Evolutionary conservation across 1,140 invertebrate genomes (phyloP).

Genomic region (Drosophila oshimai): DNA sequence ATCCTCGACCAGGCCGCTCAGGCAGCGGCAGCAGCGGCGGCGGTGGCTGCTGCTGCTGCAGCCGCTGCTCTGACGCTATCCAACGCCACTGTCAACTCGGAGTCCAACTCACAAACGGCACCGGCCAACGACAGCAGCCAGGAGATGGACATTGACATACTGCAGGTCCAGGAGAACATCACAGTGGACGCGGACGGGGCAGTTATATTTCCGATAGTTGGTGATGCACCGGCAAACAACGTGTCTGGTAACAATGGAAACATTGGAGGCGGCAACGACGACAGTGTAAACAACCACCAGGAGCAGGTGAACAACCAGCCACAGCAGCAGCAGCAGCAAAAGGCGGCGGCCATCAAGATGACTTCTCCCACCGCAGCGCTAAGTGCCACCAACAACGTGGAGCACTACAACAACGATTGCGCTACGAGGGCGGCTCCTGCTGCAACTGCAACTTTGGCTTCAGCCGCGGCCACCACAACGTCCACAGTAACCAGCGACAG

Average conservation of each 20-base stretch:
- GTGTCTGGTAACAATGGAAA: constrained; percentile 20
- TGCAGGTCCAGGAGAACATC: constrained; percentile 83
- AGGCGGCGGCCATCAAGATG: constrained; percentile 18
- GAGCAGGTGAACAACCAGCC: constrained; percentile 41
- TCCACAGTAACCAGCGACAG: constrained; percentile 38
- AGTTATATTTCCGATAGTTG: constrained; percentile 63
- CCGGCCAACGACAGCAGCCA: constrained; percentile 65
- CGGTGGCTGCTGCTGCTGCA: constrained; percentile 68
- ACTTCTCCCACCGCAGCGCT: not conserved
- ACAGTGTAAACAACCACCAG: constrained; percentile 30
- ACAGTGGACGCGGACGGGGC: constrained; percentile 78
- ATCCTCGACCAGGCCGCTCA: constrained; percentile 78
- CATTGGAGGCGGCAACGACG: constrained; percentile 37
- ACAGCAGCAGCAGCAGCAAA: constrained; percentile 10
- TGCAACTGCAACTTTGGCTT: constrained; percentile 20
- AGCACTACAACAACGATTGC: constrained; percentile 71
- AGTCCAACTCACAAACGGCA: constrained; percentile 50
- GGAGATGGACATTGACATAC: constrained; percentile 84
- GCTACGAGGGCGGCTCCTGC: constrained; percentile 21
- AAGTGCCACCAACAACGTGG: constrained; percentile 46
- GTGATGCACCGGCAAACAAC: constrained; percentile 34
- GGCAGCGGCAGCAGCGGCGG: constrained; percentile 64
- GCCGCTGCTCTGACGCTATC: constrained; percentile 63
- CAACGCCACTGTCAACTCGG: constrained; percentile 61
- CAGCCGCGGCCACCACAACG: constrained; percentile 23